Percentiles rank a stretch among this genome's conserved stretches.
Evolutionary conservation across 2,797 vertebrate species (phyloP).

Genomic region (Margarornis squamiger): DNA sequence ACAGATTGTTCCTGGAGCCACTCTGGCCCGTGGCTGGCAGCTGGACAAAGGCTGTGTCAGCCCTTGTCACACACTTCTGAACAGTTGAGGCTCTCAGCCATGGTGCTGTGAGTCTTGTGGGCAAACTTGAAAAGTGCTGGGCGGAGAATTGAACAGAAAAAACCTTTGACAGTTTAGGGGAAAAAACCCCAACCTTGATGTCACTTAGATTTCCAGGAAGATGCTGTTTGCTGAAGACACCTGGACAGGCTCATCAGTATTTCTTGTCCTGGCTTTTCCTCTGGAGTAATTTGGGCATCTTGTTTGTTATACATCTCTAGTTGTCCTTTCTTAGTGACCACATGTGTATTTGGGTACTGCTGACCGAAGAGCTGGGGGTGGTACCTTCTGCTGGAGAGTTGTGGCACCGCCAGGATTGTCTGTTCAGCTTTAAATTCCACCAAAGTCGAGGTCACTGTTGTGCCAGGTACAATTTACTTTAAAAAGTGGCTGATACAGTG

Average conservation of each 20-base stretch:
- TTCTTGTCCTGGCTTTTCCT: background rate
- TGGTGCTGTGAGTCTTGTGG: background rate
- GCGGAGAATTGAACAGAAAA: background rate
- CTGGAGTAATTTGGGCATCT: background rate
- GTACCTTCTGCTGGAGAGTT: background rate
- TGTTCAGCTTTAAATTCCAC: background rate
- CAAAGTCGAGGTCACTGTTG: background rate
- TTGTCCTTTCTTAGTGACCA: background rate
- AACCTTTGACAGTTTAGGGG: background rate
- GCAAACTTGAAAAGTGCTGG: background rate
- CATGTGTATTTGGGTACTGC: background rate
- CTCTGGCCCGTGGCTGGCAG: background rate
- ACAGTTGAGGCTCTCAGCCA: background rate
- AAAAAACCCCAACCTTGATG: background rate
- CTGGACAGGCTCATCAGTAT: background rate
- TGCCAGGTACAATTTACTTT: background rate
- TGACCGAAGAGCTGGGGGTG: background rate
- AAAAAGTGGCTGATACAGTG: background rate
- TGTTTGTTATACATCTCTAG: background rate
- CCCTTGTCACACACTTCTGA: background rate
- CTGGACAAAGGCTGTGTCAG: background rate
- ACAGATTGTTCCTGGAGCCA: background rate
- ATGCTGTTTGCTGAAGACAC: background rate
- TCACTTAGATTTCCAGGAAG: background rate
- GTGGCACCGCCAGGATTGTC: background rate